Evolutionary conservation across 2,113 vertebrate species (phyloP).

Genomic region (Anolis sagrei): DNA sequence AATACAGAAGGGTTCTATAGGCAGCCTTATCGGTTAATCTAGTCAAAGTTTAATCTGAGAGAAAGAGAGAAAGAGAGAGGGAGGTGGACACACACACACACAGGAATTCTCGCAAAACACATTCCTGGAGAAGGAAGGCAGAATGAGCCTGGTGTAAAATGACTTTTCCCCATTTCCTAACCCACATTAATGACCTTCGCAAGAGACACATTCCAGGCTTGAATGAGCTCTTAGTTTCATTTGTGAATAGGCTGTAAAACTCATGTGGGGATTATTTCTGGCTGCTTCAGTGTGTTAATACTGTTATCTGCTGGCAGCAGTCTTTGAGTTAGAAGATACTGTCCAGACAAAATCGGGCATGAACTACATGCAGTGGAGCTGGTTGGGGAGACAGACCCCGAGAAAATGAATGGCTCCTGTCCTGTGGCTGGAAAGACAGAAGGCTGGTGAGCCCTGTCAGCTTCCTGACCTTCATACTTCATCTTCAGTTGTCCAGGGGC

Average conservation of each 20-base stretch:
- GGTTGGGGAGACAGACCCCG: neutral
- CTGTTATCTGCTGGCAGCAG: neutral
- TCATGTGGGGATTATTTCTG: neutral
- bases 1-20: neutral
- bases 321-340: neutral
- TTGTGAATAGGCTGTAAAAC: slow-evolving; percentile 10
- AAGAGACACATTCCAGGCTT: neutral
- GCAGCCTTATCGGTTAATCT: neutral
- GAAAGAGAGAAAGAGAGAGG: too few relatives aligned
- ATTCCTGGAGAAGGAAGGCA: neutral
- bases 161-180: neutral
- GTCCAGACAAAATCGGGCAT: neutral
- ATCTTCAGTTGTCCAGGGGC: too few relatives aligned
- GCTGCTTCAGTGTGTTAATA: slow-evolving; percentile 5
- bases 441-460: neutral
- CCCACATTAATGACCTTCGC: neutral
- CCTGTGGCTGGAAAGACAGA: too few relatives aligned
- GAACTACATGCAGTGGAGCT: neutral
- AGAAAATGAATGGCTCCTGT: neutral
- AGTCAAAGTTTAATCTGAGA: neutral
- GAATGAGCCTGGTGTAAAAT: neutral
- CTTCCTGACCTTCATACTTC: too few relatives aligned
- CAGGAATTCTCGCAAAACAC: neutral
- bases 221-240: slow-evolving; percentile 12
- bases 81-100: neutral